phyloP scores from a whole-genome alignment of 1,140 invertebrate genomes.

The Dryas iulia region DNA sequence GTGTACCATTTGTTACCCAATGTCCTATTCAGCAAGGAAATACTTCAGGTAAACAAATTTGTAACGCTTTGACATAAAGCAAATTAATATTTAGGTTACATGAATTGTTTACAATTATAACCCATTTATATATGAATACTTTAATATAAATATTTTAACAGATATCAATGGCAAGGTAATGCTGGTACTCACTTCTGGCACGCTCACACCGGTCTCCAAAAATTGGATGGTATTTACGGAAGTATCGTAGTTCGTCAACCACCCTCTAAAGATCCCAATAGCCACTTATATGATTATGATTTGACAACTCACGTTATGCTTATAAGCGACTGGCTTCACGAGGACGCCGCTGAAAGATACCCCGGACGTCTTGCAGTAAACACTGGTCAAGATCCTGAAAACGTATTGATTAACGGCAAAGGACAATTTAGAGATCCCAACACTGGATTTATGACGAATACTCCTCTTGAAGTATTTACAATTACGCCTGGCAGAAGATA shows the following conservation, averaged over 20 bases:
- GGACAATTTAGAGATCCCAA: constrained; percentile 93
- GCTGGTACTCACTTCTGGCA: constrained; percentile 95
- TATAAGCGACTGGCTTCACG: constrained; percentile 94
- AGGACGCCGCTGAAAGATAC: constrained; percentile 90
- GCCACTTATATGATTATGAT: constrained; percentile 93
- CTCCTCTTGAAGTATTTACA: constrained; percentile 91
- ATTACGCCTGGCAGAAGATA: constrained; percentile 92
- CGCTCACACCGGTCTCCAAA: constrained; percentile 92
- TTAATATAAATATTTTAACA: constrained; percentile 41
- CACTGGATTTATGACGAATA: constrained; percentile 93
- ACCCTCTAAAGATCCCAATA: constrained; percentile 90
- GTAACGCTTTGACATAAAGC: too few relatives aligned
- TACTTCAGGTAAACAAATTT: constrained; percentile 87
- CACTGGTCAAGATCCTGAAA: constrained; percentile 92
- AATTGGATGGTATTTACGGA: constrained; percentile 94
- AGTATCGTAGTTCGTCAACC: constrained; percentile 92
- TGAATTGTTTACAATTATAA: too few relatives aligned
- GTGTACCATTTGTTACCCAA: constrained; percentile 94
- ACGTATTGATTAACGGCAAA: constrained; percentile 93
- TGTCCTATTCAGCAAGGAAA: constrained; percentile 93
- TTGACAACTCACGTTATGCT: constrained; percentile 92
- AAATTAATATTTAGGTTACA: too few relatives aligned
- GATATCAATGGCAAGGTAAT: constrained; percentile 89
- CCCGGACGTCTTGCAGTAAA: constrained; percentile 91
- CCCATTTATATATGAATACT: too few relatives aligned